Conservation (phyloP, 2,797 vertebrate species). For the Peromyscus eremicus region DNA sequence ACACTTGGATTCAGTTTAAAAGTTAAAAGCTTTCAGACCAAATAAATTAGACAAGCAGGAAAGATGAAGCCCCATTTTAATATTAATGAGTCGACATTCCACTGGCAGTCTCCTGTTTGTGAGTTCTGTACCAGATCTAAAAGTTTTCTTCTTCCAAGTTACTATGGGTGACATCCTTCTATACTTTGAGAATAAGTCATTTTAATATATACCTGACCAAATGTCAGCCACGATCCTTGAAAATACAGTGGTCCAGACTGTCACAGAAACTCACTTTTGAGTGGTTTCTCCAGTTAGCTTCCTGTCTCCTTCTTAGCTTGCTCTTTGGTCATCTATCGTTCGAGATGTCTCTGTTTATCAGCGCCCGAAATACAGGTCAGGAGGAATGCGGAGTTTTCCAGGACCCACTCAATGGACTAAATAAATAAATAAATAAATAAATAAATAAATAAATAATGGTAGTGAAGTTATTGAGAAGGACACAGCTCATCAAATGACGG, state of each 20-base stretch:
- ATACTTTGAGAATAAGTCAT: neutral
- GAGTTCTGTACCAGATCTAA: neutral
- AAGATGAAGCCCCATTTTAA: constrained; percentile 28
- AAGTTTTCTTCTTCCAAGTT: neutral
- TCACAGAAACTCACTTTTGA: neutral
- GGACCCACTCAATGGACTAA: neutral
- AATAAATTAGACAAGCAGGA: constrained; percentile 71
- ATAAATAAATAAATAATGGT: no score
- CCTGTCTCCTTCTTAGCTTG: neutral
- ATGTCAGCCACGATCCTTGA: neutral
- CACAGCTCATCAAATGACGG: accelerated
- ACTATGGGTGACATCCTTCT: neutral
- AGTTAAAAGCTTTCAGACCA: constrained; percentile 81
- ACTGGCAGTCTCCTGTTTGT: neutral
- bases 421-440: no score
- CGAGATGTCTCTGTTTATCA: neutral
- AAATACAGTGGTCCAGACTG: neutral
- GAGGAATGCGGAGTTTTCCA: neutral
- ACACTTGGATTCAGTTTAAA: constrained; percentile 82
- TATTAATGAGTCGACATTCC: constrained; percentile 36
- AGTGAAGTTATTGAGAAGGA: neutral
- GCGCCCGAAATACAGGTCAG: neutral
- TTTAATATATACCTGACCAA: neutral
- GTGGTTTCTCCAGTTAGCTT: neutral
- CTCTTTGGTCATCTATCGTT: accelerated